phyloP scores from a whole-genome alignment of 2,888 invertebrate genomes.

The Nomada flava region DNA sequence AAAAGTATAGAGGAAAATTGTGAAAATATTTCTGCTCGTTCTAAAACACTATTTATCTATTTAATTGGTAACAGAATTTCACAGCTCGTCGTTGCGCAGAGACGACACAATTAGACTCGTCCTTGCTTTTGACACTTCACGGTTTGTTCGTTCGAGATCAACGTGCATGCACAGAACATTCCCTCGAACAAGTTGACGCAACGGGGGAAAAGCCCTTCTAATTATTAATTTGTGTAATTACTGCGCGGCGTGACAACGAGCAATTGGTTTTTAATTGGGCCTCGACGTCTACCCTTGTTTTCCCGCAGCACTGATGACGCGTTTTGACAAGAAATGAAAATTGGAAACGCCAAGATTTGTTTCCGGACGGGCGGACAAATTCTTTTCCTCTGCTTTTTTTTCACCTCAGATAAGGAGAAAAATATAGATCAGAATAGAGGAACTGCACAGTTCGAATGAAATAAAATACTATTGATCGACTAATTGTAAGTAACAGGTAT shows the following conservation, averaged over 20 bases:
- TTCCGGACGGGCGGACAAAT: too few relatives aligned
- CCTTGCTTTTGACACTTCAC: conserved; percentile 61
- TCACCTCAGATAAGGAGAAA: neutral
- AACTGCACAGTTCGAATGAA: too few relatives aligned
- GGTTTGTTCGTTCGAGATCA: conserved; percentile 31
- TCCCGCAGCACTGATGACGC: neutral
- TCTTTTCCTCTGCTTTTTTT: conserved; percentile 3
- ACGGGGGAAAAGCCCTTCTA: neutral
- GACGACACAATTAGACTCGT: conserved; percentile 62
- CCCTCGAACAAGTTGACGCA: neutral
- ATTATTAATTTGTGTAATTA: conserved; percentile 35
- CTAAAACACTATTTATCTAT: too few relatives aligned
- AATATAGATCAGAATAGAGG: too few relatives aligned
- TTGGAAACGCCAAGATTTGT: neutral
- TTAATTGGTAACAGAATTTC: conserved; percentile 19
- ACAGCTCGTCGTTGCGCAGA: conserved; percentile 27
- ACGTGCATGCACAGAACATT: conserved; percentile 9
- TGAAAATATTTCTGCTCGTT: too few relatives aligned
- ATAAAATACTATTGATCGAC: too few relatives aligned
- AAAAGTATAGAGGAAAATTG: too few relatives aligned
- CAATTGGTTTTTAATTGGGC: conserved; percentile 19
- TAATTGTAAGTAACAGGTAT: conserved; percentile 25
- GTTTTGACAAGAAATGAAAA: neutral
- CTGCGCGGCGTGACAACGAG: conserved; percentile 3
- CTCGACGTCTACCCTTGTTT: neutral